These are phyloP conservation scores for Lasioglossum oenotherae DNA, from an alignment of 2,888 invertebrate genomes.

Conservation along the genomic window DNA sequence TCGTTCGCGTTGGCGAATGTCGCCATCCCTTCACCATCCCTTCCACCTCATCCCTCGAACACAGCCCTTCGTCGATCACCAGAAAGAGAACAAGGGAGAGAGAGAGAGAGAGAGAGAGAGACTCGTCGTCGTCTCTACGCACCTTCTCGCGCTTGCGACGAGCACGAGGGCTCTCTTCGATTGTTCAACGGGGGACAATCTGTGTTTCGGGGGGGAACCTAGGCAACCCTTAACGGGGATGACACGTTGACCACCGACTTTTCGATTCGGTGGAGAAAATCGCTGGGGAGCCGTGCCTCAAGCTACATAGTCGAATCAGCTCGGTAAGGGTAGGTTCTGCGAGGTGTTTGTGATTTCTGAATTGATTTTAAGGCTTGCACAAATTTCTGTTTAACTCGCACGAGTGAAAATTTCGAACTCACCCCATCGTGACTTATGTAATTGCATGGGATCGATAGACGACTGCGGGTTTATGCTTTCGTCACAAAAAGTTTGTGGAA, in stretches of 20 bases:
- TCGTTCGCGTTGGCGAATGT: constrained; percentile 59
- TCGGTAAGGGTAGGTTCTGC: not conserved
- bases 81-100: not conserved
- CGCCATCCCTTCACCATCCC: constrained; percentile 52
- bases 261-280: not conserved
- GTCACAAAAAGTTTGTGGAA: no score
- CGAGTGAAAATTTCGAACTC: not conserved
- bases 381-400: no score
- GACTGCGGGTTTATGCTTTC: not conserved
- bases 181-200: constrained; percentile 2
- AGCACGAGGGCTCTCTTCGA: not conserved
- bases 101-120: not conserved
- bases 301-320: not conserved
- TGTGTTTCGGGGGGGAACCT: not conserved
- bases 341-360: not conserved
- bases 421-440: not conserved
- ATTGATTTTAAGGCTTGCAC: no score
- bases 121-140: not conserved
- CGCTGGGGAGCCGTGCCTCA: not conserved
- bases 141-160: not conserved
- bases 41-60: constrained; percentile 7
- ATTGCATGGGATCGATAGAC: not conserved
- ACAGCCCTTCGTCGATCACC: constrained; percentile 20
- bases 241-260: constrained; percentile 2
- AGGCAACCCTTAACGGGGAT: constrained; percentile 2